Evolutionary conservation across 37 sponge, comb jelly and placozoan species (phyloP).

Genomic region (Cliona cf. orientalis): DNA sequence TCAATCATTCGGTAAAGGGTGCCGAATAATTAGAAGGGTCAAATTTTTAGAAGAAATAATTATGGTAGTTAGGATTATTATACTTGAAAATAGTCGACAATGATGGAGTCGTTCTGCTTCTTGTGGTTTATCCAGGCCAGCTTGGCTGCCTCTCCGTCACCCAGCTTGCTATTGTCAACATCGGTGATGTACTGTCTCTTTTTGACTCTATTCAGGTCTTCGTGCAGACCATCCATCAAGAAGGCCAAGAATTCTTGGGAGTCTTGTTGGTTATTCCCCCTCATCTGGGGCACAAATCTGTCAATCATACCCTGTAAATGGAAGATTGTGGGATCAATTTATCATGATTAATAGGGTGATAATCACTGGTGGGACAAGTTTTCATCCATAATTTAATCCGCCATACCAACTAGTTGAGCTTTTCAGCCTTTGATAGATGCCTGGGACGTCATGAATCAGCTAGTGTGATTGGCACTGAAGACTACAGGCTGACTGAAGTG

Average conservation of each 20-base stretch:
- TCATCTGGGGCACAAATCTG: slow-evolving; percentile 63
- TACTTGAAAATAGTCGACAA: slow-evolving; percentile 84
- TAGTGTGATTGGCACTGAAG: too few relatives aligned
- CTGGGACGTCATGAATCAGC: too few relatives aligned
- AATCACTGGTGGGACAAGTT: too few relatives aligned
- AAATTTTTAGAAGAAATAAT: not conserved
- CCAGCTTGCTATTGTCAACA: slow-evolving; percentile 27
- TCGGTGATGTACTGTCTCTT: slow-evolving; percentile 45
- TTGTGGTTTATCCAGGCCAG: slow-evolving; percentile 81
- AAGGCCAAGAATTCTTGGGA: slow-evolving; percentile 90
- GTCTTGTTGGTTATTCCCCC: slow-evolving; percentile 84
- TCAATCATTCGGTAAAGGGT: too few relatives aligned
- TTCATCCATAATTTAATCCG: too few relatives aligned
- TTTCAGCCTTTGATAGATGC: too few relatives aligned
- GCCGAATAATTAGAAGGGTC: too few relatives aligned
- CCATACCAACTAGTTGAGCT: not conserved
- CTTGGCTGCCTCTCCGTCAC: slow-evolving; percentile 54
- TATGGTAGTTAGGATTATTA: not conserved
- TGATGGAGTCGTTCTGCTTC: slow-evolving; percentile 85
- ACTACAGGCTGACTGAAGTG: too few relatives aligned
- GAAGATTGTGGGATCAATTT: too few relatives aligned
- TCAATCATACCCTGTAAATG: slow-evolving; percentile 36
- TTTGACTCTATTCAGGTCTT: slow-evolving; percentile 85
- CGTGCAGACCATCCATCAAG: slow-evolving; percentile 90
- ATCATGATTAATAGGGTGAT: too few relatives aligned